Evolutionary conservation across 2,113 vertebrate genomes (phyloP).

Genomic region (Cnemophilus loriae): DNA sequence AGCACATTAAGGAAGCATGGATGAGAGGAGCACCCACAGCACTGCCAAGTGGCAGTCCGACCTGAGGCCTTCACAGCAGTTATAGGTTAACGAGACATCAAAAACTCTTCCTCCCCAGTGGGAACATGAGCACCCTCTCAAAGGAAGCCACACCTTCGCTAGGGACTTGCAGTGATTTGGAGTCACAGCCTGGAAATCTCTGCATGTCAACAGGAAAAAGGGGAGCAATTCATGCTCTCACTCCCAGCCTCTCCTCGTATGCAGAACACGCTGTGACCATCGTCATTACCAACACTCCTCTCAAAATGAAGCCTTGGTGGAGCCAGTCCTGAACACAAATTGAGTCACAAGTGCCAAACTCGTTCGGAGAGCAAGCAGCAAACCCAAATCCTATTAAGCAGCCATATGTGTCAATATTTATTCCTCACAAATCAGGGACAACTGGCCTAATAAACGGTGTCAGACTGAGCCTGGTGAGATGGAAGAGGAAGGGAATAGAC

Average conservation of each 20-base stretch:
- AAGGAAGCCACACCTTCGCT: neutral
- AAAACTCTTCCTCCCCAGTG: neutral
- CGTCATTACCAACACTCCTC: neutral
- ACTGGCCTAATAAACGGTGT: constrained; percentile 25
- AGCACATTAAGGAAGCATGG: neutral
- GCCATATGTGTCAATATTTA: constrained; percentile 46
- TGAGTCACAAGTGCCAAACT: neutral
- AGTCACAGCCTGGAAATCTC: neutral
- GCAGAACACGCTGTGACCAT: neutral
- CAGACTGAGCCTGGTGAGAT: neutral
- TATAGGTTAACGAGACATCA: neutral
- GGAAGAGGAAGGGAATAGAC: neutral
- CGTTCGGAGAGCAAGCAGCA: neutral
- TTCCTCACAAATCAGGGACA: constrained; percentile 22
- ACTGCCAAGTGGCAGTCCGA: neutral
- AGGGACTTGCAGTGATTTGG: neutral
- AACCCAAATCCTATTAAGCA: constrained; percentile 55
- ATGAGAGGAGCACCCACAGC: neutral
- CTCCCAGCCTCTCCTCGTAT: neutral
- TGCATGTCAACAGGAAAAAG: neutral
- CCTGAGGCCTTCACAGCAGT: neutral
- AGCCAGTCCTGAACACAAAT: neutral
- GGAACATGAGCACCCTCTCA: neutral
- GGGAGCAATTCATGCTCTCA: neutral
- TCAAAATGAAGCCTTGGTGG: neutral